Conservation (phyloP, 2,888 invertebrate genomes). For the Acanthopleura granulata region DNA sequence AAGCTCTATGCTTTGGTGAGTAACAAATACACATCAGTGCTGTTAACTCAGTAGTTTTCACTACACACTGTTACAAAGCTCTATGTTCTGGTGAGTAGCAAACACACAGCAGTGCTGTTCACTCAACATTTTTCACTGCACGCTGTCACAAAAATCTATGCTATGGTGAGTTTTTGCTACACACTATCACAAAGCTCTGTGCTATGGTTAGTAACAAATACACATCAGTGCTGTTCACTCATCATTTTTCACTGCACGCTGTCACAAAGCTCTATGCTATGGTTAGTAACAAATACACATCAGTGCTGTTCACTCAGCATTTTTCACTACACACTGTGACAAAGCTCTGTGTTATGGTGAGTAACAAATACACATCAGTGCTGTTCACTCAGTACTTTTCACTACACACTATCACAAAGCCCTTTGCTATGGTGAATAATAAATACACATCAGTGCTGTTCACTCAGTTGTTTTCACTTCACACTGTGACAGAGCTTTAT, state of each 20-base stretch:
- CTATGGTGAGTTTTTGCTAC: constrained; percentile 29
- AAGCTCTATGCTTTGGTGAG: constrained; percentile 59
- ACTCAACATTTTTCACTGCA: constrained; percentile 43
- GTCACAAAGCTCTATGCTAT: neutral
- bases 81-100: too few relatives aligned
- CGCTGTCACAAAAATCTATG: constrained; percentile 58
- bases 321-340: constrained; percentile 47
- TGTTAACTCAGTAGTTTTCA: neutral
- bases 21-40: neutral
- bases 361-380: neutral
- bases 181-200: too few relatives aligned
- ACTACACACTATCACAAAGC: too few relatives aligned
- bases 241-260: too few relatives aligned
- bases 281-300: neutral
- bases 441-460: too few relatives aligned
- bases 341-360: constrained; percentile 58
- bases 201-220: too few relatives aligned
- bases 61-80: too few relatives aligned
- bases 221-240: too few relatives aligned
- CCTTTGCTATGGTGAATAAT: too few relatives aligned
- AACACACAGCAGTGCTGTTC: neutral
- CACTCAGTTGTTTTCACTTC: too few relatives aligned
- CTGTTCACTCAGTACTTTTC: constrained; percentile 31
- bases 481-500: too few relatives aligned
- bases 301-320: too few relatives aligned